phyloP scores from a whole-genome alignment of 2,113 vertebrate genomes.

The Glaucomys volans region DNA sequence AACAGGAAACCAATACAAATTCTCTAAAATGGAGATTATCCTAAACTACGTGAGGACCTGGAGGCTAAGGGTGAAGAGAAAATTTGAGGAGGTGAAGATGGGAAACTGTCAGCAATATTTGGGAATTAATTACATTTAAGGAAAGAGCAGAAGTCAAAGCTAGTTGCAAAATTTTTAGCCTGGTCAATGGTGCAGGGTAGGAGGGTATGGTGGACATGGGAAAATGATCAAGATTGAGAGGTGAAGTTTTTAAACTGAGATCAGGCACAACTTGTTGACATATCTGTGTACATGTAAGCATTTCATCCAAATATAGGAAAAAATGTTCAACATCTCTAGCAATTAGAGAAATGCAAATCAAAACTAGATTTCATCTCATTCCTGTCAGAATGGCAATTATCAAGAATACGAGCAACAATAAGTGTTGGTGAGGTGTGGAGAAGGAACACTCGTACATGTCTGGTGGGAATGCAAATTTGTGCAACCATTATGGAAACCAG shows the following conservation, averaged over 20 bases:
- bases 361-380: too few relatives aligned
- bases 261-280: background rate
- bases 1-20: background rate
- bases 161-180: background rate
- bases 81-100: background rate
- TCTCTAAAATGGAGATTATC: background rate
- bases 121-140: too few relatives aligned
- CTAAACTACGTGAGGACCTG: fast-evolving
- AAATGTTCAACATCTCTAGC: too few relatives aligned
- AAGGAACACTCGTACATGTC: too few relatives aligned
- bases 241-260: background rate
- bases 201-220: background rate
- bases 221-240: background rate
- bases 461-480: too few relatives aligned
- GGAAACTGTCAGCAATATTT: background rate
- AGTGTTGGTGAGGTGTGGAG: too few relatives aligned
- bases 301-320: background rate
- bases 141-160: background rate
- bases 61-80: background rate
- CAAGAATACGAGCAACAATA: too few relatives aligned
- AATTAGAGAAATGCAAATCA: too few relatives aligned
- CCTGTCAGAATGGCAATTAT: too few relatives aligned
- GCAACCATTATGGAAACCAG: too few relatives aligned
- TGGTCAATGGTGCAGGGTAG: background rate
- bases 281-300: background rate